These are phyloP conservation scores for Brachionus calyciflorus DNA, from an alignment of 1,140 invertebrate species.

Conservation along the genomic window DNA sequence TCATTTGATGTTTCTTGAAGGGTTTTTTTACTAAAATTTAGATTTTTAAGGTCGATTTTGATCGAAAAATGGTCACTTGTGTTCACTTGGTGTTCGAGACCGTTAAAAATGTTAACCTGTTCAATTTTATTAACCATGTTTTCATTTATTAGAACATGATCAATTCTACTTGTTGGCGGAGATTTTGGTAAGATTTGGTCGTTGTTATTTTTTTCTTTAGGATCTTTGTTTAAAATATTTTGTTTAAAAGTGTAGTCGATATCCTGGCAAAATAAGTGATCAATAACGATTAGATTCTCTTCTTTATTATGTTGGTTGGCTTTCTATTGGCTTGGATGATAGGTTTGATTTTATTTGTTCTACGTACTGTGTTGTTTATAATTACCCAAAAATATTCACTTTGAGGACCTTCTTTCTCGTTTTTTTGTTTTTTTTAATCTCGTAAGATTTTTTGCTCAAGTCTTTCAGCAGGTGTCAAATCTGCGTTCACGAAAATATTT, in stretches of 20 bases:
- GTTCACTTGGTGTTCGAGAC: background rate
- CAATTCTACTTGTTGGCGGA: slow-evolving; percentile 1
- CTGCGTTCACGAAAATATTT: background rate
- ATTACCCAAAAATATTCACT: background rate
- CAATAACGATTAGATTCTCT: background rate
- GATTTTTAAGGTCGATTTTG: slow-evolving; percentile 13
- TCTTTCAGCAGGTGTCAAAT: background rate
- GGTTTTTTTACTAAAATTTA: background rate
- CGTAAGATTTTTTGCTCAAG: background rate
- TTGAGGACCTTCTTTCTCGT: background rate
- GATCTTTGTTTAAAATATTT: background rate
- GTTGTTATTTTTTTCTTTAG: background rate
- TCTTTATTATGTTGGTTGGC: background rate
- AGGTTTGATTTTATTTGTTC: background rate
- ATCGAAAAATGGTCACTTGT: background rate
- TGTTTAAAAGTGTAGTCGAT: slow-evolving; percentile 11
- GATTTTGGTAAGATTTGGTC: background rate
- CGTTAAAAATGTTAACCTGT: background rate
- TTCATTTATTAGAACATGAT: slow-evolving; percentile 2
- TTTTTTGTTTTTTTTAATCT: background rate
- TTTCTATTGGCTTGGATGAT: background rate
- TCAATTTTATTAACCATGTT: slow-evolving; percentile 3
- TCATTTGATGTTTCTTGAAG: background rate
- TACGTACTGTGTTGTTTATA: background rate
- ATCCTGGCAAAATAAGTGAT: background rate